These are phyloP conservation scores for Ptilorrhoa leucosticta DNA, from an alignment of 2,113 vertebrate genomes.

Conservation along the genomic window DNA sequence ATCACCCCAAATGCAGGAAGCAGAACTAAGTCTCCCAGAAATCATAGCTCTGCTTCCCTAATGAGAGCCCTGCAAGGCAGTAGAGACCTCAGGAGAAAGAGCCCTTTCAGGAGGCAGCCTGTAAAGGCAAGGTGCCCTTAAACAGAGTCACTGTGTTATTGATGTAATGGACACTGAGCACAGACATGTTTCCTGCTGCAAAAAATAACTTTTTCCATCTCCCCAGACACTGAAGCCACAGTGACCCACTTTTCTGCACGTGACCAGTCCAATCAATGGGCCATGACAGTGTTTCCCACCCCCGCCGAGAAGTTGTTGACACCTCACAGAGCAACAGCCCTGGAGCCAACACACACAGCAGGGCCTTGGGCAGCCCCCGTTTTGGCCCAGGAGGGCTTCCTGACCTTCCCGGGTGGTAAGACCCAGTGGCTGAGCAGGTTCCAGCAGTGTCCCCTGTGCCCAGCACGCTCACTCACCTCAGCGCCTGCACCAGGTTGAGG, in stretches of 20 bases:
- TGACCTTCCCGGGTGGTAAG: not conserved
- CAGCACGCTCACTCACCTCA: slow-evolving; percentile 75
- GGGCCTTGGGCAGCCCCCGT: not conserved
- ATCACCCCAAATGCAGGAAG: not conserved
- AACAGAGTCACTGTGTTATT: not conserved
- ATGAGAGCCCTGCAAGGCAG: not conserved
- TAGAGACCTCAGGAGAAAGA: not conserved
- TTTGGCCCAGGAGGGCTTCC: not conserved
- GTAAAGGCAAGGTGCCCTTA: not conserved
- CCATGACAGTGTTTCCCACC: not conserved
- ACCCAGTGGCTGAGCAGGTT: not conserved
- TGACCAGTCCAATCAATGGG: not conserved
- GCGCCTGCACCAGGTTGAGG: slow-evolving; percentile 92
- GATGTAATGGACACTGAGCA: fast-evolving
- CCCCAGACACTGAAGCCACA: not conserved
- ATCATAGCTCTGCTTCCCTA: not conserved
- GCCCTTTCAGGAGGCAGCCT: not conserved
- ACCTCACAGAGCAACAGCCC: not conserved
- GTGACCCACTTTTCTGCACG: not conserved
- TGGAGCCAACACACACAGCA: not conserved
- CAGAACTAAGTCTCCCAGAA: not conserved
- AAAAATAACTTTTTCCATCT: not conserved
- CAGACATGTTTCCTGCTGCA: not conserved
- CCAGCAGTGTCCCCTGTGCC: not conserved
- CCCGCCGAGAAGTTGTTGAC: not conserved